Conservation (phyloP, 2,888 invertebrate genomes). For the Latheticus oryzae region DNA sequence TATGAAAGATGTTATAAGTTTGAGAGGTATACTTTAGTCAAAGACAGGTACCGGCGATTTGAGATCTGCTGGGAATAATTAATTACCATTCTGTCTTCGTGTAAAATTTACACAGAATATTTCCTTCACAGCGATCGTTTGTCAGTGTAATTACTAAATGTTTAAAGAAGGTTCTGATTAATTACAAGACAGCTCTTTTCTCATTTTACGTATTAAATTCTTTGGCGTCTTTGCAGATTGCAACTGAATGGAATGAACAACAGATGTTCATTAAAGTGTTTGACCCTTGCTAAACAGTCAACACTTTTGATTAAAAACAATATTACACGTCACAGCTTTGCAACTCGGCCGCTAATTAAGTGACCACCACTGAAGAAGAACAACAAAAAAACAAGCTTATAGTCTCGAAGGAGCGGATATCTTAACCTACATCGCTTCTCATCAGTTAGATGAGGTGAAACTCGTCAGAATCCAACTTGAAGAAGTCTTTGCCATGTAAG, state of each 20-base stretch:
- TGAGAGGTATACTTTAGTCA: slow-evolving; percentile 22
- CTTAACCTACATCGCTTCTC: slow-evolving; percentile 31
- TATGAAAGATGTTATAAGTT: slow-evolving; percentile 31
- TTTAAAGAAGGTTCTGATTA: slow-evolving; percentile 25
- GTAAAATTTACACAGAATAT: slow-evolving; percentile 34
- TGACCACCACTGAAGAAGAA: slow-evolving; percentile 16
- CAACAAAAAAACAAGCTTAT: too few relatives aligned
- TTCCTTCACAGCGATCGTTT: slow-evolving; percentile 34
- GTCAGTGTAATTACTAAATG: slow-evolving; percentile 33
- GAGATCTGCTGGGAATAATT: slow-evolving; percentile 27
- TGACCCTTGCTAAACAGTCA: slow-evolving; percentile 16
- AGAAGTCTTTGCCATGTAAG: slow-evolving; percentile 17
- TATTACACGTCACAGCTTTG: slow-evolving; percentile 6
- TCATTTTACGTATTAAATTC: too few relatives aligned
- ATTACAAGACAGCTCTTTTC: too few relatives aligned
- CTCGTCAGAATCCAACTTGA: slow-evolving; percentile 3
- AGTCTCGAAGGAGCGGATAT: slow-evolving; percentile 34
- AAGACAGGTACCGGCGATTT: slow-evolving; percentile 33
- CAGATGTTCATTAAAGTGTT: too few relatives aligned
- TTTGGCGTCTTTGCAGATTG: not conserved
- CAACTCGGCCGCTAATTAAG: slow-evolving; percentile 18
- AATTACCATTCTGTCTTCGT: slow-evolving; percentile 27
- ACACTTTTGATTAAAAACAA: slow-evolving; percentile 21
- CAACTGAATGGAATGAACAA: not conserved
- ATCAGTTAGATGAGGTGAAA: slow-evolving; percentile 17